These are phyloP conservation scores for Phyllostomus discolor DNA, from an alignment of 2,113 vertebrate species.

Conservation along the genomic window DNA sequence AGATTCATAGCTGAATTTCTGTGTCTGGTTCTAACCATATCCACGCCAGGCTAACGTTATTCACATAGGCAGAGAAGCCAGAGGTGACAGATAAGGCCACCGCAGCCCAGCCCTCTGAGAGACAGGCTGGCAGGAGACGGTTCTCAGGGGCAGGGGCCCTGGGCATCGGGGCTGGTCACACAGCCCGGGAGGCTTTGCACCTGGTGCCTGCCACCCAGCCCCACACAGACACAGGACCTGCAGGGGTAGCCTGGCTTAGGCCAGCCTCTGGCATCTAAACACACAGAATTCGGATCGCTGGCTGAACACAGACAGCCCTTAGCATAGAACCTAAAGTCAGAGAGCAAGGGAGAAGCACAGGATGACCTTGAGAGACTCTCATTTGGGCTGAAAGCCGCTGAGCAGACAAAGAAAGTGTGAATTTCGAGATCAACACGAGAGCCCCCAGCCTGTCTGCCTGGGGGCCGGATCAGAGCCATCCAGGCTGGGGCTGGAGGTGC, in stretches of 20 bases:
- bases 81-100: neutral
- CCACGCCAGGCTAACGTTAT: neutral
- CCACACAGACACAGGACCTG: neutral
- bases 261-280: neutral
- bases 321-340: neutral
- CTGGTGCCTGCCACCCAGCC: neutral
- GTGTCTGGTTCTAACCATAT: neutral
- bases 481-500: neutral
- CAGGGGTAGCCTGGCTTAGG: neutral
- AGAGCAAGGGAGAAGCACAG: neutral
- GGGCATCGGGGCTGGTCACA: neutral
- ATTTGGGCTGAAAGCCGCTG: neutral
- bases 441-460: no score
- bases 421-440: neutral
- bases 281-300: neutral
- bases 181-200: neutral
- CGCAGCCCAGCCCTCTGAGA: neutral
- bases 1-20: neutral
- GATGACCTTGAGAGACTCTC: neutral
- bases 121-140: neutral
- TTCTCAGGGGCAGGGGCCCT: neutral
- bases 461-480: no score
- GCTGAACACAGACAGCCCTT: neutral
- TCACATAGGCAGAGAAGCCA: neutral
- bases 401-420: neutral